Base-by-base conservation (phyloP, 2,888 invertebrate genomes). In the Sepioteuthis lessoniana region DNA sequence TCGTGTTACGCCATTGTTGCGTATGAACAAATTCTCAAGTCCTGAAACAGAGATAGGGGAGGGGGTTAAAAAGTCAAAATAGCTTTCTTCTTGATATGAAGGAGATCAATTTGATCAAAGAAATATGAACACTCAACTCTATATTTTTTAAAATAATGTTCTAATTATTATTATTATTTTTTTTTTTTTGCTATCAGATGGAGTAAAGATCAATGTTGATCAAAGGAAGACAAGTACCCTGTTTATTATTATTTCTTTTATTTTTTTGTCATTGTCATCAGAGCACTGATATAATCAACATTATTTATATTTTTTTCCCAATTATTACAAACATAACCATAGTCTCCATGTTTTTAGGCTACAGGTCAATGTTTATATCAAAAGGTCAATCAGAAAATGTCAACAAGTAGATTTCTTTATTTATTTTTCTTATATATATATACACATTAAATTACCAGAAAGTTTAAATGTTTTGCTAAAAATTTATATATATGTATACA, bases 11-110 rank as follows among this genome's bases (percentile, higher is more conserved):
- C 76, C 76, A 76, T 76, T n/a, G 13, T 76, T 76, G n/a, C 76
- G n/a, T 76, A n/a, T 76, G 76, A 76, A 76, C n/a, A 76, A 76
- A 76, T 76, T 76, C 76, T 76, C n/a, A 76, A n/a, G 76, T 76
- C 76, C 76, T 35, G n/a, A 19, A 76, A n/a, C 13, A 76, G 76
- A 35, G n/a, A 19, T 35, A 42, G 76, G n/a, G n/a, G 76, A n/a
- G 13, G 76, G 13, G 13, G 76, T 35, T 35, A 35, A 76, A 76
- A 76, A 76, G 76, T 76, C 76, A 76, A 76, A 76, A 76, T 76
- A 76, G n/a, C 76, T 76, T 76, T 76, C n/a, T 76, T 76, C 76
- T 76, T 16, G n/a, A 35, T 35, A n/a, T n/a, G 76, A 35, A 76
- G 76, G 76, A 76, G n/a, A 76, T 76, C 76, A 31, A 16, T 13